phyloP scores from a whole-genome alignment of 2,113 vertebrate species.

The Tyto alba region DNA sequence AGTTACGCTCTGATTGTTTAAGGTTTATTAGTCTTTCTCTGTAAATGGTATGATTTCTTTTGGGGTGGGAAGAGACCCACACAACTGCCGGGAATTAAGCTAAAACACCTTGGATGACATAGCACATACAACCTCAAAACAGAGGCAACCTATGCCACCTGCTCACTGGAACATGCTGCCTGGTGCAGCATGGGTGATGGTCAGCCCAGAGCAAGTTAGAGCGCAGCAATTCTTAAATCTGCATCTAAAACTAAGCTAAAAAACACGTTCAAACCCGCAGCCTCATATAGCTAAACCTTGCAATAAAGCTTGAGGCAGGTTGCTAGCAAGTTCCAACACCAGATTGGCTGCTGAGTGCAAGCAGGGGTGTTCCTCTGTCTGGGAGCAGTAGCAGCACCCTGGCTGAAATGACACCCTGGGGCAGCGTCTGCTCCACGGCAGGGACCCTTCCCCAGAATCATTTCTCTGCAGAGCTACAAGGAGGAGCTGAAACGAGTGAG shows the following conservation, averaged over 20 bases:
- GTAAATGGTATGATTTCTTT: neutral
- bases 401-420: rapidly evolving
- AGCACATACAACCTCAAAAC: neutral
- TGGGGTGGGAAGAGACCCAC: neutral
- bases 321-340: neutral
- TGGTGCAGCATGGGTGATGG: neutral
- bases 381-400: neutral
- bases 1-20: neutral
- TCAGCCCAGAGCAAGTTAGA: neutral
- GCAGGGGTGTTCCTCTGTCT: neutral
- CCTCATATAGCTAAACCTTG: rapidly evolving
- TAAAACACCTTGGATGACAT: neutral
- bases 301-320: rapidly evolving
- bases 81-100: neutral
- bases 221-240: neutral
- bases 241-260: neutral
- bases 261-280: neutral
- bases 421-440: neutral
- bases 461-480: neutral
- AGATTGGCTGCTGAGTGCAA: neutral
- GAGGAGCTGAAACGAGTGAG: neutral
- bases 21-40: neutral
- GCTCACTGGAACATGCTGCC: neutral
- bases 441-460: neutral
- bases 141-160: rapidly evolving